Conservation (phyloP, 1,140 invertebrate genomes). For the Steinernema khuongi region DNA sequence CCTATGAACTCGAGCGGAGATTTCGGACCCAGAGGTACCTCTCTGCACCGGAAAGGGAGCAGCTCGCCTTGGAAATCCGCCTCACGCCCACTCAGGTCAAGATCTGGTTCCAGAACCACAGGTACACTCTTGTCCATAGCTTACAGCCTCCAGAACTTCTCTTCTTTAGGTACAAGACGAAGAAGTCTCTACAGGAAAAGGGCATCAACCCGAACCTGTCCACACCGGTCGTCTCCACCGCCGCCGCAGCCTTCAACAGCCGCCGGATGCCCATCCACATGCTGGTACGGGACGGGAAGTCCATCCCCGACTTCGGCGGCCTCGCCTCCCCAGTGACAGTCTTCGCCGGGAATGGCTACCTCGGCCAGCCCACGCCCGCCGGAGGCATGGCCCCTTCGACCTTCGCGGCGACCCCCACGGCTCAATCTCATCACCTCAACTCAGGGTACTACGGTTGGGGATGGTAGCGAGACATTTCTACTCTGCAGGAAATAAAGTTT, state of each 20-base stretch:
- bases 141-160: background rate
- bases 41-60: constrained; percentile 88
- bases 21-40: constrained; percentile 79
- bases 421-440: constrained; percentile 14
- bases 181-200: constrained; percentile 30
- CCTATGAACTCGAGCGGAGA: constrained; percentile 84
- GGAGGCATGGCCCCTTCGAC: background rate
- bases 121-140: constrained; percentile 17
- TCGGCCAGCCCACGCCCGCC: background rate
- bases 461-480: background rate
- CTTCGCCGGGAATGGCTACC: constrained; percentile 8
- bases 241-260: constrained; percentile 3
- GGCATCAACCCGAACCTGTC: constrained; percentile 25
- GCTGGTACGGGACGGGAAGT: constrained; percentile 4
- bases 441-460: constrained; percentile 9
- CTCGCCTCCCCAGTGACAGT: background rate
- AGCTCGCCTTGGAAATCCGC: constrained; percentile 82
- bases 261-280: constrained; percentile 8
- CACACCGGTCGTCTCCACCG: background rate
- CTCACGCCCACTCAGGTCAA: constrained; percentile 83
- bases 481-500: background rate
- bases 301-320: background rate
- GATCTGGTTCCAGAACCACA: constrained; percentile 61
- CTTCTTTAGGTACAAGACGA: constrained; percentile 32
- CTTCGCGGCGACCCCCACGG: background rate